Evolutionary conservation across 1,140 invertebrate genomes (phyloP), one percentile per base, ranked within the genome.

Genomic region (Antheraea mylitta): DNA sequence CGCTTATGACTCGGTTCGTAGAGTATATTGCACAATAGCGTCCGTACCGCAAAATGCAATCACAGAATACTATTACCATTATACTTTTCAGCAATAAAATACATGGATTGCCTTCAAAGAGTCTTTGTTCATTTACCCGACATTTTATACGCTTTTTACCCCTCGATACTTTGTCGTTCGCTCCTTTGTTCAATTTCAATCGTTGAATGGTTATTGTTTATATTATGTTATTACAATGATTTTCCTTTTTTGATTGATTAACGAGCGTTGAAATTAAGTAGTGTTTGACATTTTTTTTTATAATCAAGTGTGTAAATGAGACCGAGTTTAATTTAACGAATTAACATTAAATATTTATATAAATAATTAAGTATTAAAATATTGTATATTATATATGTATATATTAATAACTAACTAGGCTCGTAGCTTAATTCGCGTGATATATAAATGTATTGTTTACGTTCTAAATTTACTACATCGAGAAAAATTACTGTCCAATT

Each of bases 11-110:
- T 36, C 4, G 19, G 37, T 11, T 18, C 63, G 37, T n/a, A 18
- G 22, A 38, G 38, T 42, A 19, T 53, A 18, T 42, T 61, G 58
- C 64, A 65, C 64, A 65, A 65, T 63, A 45, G 42, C 38, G 18
- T 16, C 37, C 11, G 19, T 18, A 60, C 69, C 69, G 42, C 69
- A 70, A 78, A 78, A 70, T 72, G 69, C 66, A 80, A 76, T 80
- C 69, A 71, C 48, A 67, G 42, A 77, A 64, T 77, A 76, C 75
- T 72, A 79, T 76, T 75, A 65, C 72, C 48, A 79, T 83, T 83
- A 80, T 83, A 64, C 64, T 69, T 67, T 38, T 38, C 71, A 69
- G 64, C 58, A 66, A 70, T 77, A 66, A 64, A 73, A 75, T 67
- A 73, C 75, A 69, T 48, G 70, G 74, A 74, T 75, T 65, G 75